These are phyloP conservation scores for Solenopsis fugax DNA, from an alignment of 1,140 invertebrate genomes.

Conservation along the genomic window DNA sequence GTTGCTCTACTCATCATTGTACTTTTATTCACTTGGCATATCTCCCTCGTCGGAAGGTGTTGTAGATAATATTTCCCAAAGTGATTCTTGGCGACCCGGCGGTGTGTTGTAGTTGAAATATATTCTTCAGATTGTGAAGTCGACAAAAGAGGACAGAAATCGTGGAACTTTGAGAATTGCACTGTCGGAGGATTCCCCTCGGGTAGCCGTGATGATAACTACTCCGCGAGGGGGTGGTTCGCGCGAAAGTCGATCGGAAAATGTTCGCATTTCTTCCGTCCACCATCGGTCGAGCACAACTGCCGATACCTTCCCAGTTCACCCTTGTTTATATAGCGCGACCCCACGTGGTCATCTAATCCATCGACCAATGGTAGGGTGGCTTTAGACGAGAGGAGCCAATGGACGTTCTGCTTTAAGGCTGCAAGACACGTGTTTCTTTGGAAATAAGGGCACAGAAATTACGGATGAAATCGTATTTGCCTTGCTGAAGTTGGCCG, in stretches of 20 bases:
- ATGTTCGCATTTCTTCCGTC: slow-evolving; percentile 77
- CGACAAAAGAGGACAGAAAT: slow-evolving; percentile 15
- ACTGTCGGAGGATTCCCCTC: slow-evolving; percentile 44
- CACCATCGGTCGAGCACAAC: slow-evolving; percentile 79
- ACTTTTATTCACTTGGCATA: slow-evolving; percentile 27
- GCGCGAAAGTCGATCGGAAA: slow-evolving; percentile 64
- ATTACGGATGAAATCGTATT: slow-evolving; percentile 78
- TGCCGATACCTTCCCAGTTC: slow-evolving; percentile 82
- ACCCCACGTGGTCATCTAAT: slow-evolving; percentile 85
- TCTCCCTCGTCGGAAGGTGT: neutral
- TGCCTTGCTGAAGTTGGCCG: slow-evolving; percentile 69
- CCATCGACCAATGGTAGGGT: slow-evolving; percentile 81
- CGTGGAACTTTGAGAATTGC: slow-evolving; percentile 48
- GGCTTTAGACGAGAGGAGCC: slow-evolving; percentile 73
- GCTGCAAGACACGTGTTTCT: slow-evolving; percentile 81
- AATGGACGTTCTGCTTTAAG: slow-evolving; percentile 78
- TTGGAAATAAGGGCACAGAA: slow-evolving; percentile 80
- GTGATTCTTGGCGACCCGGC: neutral
- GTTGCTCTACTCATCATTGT: neutral
- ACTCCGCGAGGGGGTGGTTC: slow-evolving; percentile 64
- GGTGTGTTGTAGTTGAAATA: neutral
- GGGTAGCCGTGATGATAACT: slow-evolving; percentile 36
- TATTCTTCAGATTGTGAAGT: neutral
- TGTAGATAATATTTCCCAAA: neutral
- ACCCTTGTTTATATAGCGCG: slow-evolving; percentile 85